These are phyloP conservation scores for Chaetura pelagica DNA, from an alignment of 2,113 vertebrate genomes.

Conservation along the genomic window DNA sequence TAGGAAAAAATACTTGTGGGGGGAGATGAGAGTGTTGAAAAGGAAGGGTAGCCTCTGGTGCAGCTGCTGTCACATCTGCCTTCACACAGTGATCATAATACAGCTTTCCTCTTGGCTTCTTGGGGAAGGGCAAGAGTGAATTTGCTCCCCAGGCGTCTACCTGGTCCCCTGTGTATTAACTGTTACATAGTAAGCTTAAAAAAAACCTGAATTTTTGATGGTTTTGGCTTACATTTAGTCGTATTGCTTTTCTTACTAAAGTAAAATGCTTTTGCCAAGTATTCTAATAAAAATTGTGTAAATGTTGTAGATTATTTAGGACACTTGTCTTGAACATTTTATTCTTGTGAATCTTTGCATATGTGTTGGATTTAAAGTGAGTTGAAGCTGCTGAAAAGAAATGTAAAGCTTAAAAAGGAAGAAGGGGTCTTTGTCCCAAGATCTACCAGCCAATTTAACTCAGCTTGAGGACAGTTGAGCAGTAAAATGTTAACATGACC, in stretches of 20 bases:
- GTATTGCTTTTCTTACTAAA: not conserved
- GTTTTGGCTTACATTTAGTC: not conserved
- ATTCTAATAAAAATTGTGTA: not conserved
- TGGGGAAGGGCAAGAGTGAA: not conserved
- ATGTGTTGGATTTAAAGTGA: not conserved
- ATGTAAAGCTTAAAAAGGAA: not conserved
- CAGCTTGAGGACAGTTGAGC: not conserved
- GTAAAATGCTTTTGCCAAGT: too few species aligned
- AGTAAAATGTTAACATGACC: not conserved
- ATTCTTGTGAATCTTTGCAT: not conserved
- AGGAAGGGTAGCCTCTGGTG: not conserved
- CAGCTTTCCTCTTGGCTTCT: not conserved
- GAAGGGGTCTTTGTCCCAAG: not conserved
- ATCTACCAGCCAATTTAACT: not conserved
- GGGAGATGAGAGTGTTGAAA: not conserved
- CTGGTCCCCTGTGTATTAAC: not conserved
- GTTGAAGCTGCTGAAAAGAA: not conserved
- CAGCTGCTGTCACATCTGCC: not conserved
- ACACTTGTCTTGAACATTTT: not conserved
- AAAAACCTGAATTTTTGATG: not conserved
- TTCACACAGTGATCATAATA: not conserved
- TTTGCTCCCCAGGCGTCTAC: not conserved
- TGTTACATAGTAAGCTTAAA: not conserved
- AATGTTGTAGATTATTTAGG: not conserved
- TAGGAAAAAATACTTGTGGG: not conserved